Base-by-base conservation (phyloP, 2,797 vertebrate genomes). In the Acomys russatus region DNA sequence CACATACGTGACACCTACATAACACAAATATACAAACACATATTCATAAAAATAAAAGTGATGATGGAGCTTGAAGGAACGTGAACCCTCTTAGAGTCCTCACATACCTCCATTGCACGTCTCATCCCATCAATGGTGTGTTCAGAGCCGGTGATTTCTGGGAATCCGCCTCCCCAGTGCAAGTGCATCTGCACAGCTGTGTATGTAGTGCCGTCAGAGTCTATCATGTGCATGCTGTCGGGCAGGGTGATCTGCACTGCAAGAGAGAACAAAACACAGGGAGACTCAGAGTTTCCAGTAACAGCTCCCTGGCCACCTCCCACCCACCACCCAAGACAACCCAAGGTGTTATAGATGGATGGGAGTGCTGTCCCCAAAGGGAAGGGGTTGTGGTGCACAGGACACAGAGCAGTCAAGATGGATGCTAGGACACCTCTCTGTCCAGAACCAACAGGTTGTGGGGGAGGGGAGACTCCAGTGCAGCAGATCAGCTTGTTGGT, bases 91-190 rank as follows among this genome's bases (percentile, higher is more conserved):
- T 0, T 28, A n/a, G 74, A 30, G 17, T 5, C 0, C 23, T 35
- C 0, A 51, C 4, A 0, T 73, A 99, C 99, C 99, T 99, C 99
- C 1, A 99, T 99, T 3, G 99, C 98, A 91, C 99, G 99, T 63
- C 99, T 98, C 97, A 98, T 98, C 30, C 99, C 99, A 0, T 99
- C 99, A 0, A 99, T 0, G 15, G 99, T 99, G 98, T 99, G 99
- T 96, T 99, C 99, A 0, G 99, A 99, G 92, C 99, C 99, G 0
- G 99, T 99, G 95, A 97, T 98, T 98, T 99, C 99, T 38, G 98
- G 96, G 94, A 99, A 98, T 93, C 97, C 98, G 11, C 99, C 99
- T 0, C 99, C 99, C 99, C 99, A 99, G 98, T 99, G 99, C 86
- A 99, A 98, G 95, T 99, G 99, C 99, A 99, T 99, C 98, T 99